phyloP scores from a whole-genome alignment of 2,113 vertebrate species.

The Lepisosteus osseus region DNA sequence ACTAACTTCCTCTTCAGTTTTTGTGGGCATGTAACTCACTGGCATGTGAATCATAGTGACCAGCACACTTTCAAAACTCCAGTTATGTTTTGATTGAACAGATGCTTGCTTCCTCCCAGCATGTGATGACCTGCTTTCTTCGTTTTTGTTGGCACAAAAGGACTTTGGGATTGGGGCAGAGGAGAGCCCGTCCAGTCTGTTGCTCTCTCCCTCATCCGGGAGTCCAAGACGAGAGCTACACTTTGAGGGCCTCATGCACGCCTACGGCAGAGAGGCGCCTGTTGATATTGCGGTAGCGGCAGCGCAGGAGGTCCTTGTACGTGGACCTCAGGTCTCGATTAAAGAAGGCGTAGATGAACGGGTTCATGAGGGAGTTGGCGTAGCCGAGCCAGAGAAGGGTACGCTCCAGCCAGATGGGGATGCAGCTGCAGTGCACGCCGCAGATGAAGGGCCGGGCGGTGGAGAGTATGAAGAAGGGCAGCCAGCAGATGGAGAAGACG shows the following conservation, averaged over 20 bases:
- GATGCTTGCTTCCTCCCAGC: too few species aligned
- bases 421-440: conserved; percentile 72
- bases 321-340: conserved; percentile 73
- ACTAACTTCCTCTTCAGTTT: too few species aligned
- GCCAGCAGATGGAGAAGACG: conserved; percentile 69
- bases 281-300: conserved; percentile 76
- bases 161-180: background rate
- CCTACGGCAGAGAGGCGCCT: conserved; percentile 71
- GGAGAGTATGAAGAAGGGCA: conserved; percentile 72
- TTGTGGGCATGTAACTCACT: too few species aligned
- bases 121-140: too few species aligned
- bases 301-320: conserved; percentile 69
- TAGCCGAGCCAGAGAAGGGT: conserved; percentile 73
- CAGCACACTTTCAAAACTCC: too few species aligned
- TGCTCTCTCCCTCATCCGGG: background rate
- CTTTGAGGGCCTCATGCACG: conserved; percentile 69
- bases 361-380: conserved; percentile 75
- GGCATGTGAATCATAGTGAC: too few species aligned
- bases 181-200: background rate
- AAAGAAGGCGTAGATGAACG: conserved; percentile 77
- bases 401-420: conserved; percentile 74
- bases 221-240: conserved; percentile 28
- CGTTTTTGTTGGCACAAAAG: too few species aligned
- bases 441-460: conserved; percentile 74
- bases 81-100: too few species aligned